phyloP scores from a whole-genome alignment of 2,888 invertebrate genomes.

The Siphlonurus alternatus region DNA sequence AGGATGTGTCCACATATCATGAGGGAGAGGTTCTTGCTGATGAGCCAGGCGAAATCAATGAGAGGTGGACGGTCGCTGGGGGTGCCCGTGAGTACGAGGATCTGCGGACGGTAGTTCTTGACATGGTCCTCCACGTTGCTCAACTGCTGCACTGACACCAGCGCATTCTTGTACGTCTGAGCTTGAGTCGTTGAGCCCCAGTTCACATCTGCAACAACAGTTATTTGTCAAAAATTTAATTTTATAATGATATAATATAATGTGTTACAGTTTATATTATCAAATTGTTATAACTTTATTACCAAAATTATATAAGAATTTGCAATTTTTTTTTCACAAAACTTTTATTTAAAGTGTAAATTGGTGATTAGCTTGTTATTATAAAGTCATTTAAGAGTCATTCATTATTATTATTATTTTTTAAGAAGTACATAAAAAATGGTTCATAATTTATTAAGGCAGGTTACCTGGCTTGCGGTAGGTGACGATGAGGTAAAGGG shows the following conservation, averaged over 20 bases:
- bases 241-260: not conserved
- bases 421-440: too few relatives aligned
- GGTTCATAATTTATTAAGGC: not conserved
- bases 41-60: slow-evolving; percentile 35
- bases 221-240: not conserved
- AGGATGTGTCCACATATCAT: slow-evolving; percentile 38
- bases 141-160: slow-evolving; percentile 28
- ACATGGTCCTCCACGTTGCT: slow-evolving; percentile 36
- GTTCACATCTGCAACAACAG: slow-evolving; percentile 30
- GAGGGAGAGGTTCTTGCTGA: slow-evolving; percentile 35
- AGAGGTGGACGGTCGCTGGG: slow-evolving; percentile 34
- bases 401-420: too few relatives aligned
- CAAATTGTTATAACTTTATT: not conserved
- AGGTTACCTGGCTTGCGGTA: slow-evolving; percentile 36
- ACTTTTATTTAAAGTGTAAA: too few relatives aligned
- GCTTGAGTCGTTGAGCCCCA: slow-evolving; percentile 43
- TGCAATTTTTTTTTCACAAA: too few relatives aligned
- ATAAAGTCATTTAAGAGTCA: too few relatives aligned
- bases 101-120: slow-evolving; percentile 40
- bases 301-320: not conserved
- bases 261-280: not conserved
- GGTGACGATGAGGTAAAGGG: slow-evolving; percentile 34
- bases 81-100: slow-evolving; percentile 34
- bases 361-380: too few relatives aligned
- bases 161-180: slow-evolving; percentile 37